Conservation (phyloP, 2,888 invertebrate genomes). For the Sesia apiformis region DNA sequence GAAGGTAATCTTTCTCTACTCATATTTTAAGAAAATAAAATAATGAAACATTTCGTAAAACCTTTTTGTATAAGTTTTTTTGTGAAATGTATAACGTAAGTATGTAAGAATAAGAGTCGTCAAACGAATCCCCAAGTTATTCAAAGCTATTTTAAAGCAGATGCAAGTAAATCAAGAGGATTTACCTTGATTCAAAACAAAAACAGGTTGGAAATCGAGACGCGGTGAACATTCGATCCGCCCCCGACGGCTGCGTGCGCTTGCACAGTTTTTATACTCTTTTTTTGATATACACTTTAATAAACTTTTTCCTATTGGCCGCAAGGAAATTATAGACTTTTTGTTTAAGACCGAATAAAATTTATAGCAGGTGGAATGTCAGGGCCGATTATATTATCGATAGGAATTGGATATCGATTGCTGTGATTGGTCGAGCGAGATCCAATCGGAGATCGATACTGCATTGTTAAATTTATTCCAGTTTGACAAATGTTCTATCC, state of each 20-base stretch:
- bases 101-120: too few relatives aligned
- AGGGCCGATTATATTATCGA: conserved; percentile 35
- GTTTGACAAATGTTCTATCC: too few relatives aligned
- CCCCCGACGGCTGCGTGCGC: conserved; percentile 47
- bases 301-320: conserved; percentile 71
- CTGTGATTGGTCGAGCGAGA: conserved; percentile 29
- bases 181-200: conserved; percentile 32
- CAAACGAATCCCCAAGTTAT: too few relatives aligned
- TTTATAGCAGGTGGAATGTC: conserved; percentile 62
- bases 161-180: conserved; percentile 13
- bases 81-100: too few relatives aligned
- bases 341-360: conserved; percentile 50
- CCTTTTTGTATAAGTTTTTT: too few relatives aligned
- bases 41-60: too few relatives aligned
- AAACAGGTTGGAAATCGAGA: conserved; percentile 50
- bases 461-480: too few relatives aligned
- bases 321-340: conserved; percentile 52
- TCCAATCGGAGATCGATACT: conserved; percentile 40
- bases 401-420: conserved; percentile 36
- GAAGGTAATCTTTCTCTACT: too few relatives aligned
- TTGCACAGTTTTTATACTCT: conserved; percentile 26
- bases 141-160: conserved; percentile 6
- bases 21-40: too few relatives aligned
- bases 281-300: conserved; percentile 41
- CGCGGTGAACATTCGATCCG: conserved; percentile 45